phyloP scores from a whole-genome alignment of 2,888 invertebrate genomes.

The Deilephila elpenor region DNA sequence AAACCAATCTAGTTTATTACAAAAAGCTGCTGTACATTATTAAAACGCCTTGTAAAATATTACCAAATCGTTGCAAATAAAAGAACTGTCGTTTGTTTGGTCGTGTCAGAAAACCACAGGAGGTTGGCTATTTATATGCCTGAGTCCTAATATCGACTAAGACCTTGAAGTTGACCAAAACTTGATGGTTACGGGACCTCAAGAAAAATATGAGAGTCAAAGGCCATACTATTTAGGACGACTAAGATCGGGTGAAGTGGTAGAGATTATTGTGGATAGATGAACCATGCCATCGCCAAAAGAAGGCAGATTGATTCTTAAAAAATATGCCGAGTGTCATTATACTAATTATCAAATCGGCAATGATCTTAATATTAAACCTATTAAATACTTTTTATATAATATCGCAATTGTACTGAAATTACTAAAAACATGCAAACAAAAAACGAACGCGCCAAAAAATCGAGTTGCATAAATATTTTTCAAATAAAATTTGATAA shows the following conservation, averaged over 20 bases:
- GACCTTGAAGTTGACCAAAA: too few relatives aligned
- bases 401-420: slow-evolving; percentile 14
- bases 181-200: too few relatives aligned
- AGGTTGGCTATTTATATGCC: too few relatives aligned
- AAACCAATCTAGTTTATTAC: neutral
- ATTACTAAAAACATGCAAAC: neutral
- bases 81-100: too few relatives aligned
- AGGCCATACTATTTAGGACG: too few relatives aligned
- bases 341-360: slow-evolving; percentile 32
- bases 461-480: slow-evolving; percentile 17
- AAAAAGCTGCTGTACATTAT: neutral
- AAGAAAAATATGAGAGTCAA: too few relatives aligned
- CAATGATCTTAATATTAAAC: slow-evolving; percentile 20
- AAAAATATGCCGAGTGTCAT: neutral
- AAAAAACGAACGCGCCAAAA: neutral
- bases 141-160: too few relatives aligned
- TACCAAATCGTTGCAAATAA: neutral
- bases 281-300: too few relatives aligned
- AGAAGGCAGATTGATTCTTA: neutral
- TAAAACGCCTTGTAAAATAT: slow-evolving; percentile 4
- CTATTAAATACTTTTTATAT: slow-evolving; percentile 16
- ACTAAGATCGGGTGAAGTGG: too few relatives aligned
- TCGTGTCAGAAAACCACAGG: too few relatives aligned
- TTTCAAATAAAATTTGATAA: neutral
- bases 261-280: too few relatives aligned